Percentiles rank a stretch among this genome's conserved stretches.
Evolutionary conservation across 2,797 vertebrate genomes (phyloP).

Genomic region (Hydrocynus forskahlii): DNA sequence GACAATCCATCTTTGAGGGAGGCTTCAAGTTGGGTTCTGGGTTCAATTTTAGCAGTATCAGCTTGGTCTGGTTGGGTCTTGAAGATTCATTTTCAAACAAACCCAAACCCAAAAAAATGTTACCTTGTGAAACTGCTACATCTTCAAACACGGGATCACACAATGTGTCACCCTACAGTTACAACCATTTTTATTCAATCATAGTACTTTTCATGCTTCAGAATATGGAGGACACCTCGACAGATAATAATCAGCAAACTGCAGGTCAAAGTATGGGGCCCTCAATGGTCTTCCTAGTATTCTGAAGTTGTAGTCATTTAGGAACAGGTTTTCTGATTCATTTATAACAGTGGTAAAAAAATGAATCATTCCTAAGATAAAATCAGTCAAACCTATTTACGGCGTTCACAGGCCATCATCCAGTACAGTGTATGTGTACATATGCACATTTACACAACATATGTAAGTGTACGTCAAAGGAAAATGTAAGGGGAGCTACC

Average conservation of each 20-base stretch:
- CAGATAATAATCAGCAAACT: constrained; percentile 26
- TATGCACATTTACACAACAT: no score
- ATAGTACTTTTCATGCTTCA: neutral
- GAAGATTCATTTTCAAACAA: no score
- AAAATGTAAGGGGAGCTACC: constrained; percentile 70
- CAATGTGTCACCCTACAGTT: neutral
- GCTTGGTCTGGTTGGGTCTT: no score
- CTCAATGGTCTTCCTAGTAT: constrained; percentile 29
- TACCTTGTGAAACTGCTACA: neutral
- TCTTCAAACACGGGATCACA: neutral
- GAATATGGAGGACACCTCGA: constrained; percentile 4
- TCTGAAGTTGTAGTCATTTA: constrained; percentile 2
- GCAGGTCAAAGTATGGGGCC: neutral
- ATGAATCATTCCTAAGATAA: constrained; percentile 35
- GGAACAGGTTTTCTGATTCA: constrained; percentile 4
- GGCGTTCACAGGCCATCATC: neutral
- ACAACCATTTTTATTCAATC: neutral
- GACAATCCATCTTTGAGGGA: no score
- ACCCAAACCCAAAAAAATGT: neutral
- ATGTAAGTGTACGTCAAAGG: neutral
- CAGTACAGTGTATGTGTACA: neutral
- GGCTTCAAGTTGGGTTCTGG: no score
- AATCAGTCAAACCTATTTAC: constrained; percentile 6
- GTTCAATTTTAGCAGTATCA: no score
- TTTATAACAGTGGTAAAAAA: neutral